phyloP scores from a whole-genome alignment of 1,140 invertebrate species.

The Dryas iulia region DNA sequence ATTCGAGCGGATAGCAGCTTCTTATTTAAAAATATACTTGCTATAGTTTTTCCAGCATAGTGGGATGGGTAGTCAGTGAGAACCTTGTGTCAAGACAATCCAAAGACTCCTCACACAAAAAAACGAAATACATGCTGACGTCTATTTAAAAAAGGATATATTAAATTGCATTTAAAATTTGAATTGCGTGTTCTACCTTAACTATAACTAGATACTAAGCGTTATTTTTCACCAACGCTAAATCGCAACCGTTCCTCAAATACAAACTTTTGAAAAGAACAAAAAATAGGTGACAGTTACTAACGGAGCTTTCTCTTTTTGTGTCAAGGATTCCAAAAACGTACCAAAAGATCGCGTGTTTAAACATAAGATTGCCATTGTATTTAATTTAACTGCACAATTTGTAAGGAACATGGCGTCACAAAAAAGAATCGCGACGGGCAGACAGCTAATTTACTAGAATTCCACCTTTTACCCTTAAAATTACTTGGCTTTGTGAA shows the following conservation, averaged over 20 bases:
- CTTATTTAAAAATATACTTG: no score
- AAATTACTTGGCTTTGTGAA: constrained; percentile 17
- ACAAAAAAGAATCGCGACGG: constrained; percentile 10
- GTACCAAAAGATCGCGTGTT: background rate
- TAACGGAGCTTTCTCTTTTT: background rate
- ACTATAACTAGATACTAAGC: no score
- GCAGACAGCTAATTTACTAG: constrained; percentile 29
- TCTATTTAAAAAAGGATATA: no score
- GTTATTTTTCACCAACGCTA: background rate
- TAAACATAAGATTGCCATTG: background rate
- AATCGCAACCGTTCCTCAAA: background rate
- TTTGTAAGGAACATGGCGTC: constrained; percentile 2
- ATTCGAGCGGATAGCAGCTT: no score
- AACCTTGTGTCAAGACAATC: no score
- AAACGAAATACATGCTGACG: no score
- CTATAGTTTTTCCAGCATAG: no score
- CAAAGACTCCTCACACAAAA: no score
- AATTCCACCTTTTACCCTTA: constrained; percentile 14
- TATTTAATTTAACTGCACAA: constrained; percentile 6
- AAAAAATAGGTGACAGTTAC: constrained; percentile 1
- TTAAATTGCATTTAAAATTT: no score
- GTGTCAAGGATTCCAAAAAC: background rate
- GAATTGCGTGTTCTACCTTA: no score
- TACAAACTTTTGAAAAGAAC: background rate
- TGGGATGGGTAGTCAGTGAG: no score